These are phyloP conservation scores for Tyrannus savana DNA, from an alignment of 2,113 vertebrate genomes.

Conservation along the genomic window DNA sequence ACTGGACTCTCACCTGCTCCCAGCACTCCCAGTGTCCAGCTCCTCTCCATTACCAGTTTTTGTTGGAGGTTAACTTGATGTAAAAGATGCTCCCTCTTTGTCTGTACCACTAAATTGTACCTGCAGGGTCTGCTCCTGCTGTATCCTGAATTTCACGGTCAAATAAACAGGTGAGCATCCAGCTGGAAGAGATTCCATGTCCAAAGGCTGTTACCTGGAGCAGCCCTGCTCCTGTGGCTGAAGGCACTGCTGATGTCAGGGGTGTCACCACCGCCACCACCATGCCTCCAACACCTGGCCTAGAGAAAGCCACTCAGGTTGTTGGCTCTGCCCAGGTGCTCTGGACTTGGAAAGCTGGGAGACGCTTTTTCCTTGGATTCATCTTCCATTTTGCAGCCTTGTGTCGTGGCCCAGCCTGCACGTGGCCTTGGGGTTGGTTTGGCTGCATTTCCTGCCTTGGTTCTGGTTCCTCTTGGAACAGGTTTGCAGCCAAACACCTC, in stretches of 20 bases:
- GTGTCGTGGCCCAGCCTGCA: background rate
- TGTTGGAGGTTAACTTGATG: fast-evolving
- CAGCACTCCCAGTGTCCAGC: background rate
- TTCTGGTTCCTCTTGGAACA: background rate
- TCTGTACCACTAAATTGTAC: background rate
- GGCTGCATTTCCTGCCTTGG: background rate
- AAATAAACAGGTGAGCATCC: background rate
- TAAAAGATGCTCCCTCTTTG: background rate
- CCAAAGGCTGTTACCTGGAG: background rate
- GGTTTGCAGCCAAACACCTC: background rate
- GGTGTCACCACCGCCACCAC: background rate
- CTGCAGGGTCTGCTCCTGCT: background rate
- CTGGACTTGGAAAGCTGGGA: background rate
- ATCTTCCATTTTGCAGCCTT: background rate
- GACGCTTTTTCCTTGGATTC: background rate
- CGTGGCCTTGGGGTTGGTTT: background rate
- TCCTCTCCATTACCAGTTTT: background rate
- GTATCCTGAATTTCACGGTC: background rate
- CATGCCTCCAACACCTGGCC: background rate
- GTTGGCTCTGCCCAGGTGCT: background rate
- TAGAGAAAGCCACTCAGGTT: background rate
- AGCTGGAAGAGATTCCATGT: background rate
- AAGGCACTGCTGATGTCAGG: fast-evolving
- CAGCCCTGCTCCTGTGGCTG: fast-evolving
- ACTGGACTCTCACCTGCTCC: background rate